Base-by-base conservation (phyloP, 2,888 invertebrate species). In the Pristionchus maxplancki region DNA sequence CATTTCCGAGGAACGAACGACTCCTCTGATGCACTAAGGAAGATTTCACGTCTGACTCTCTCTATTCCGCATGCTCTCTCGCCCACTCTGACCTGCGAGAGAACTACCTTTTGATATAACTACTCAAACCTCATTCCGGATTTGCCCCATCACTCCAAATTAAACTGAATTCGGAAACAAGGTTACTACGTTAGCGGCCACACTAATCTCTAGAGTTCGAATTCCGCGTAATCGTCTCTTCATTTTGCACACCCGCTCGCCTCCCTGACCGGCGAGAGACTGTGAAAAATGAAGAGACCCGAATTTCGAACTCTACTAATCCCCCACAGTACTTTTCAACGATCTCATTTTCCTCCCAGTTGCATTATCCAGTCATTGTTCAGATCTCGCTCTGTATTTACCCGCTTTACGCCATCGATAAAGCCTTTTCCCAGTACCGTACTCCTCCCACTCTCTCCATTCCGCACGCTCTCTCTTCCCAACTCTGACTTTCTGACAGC, bases 1-100 rank as follows among this genome's bases (percentile, higher is more conserved):
- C 44, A 85, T 85, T 11, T 64, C 40, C 28, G 85, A 85, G 20
- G 85, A 85, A 31, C 20, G 85, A 11, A 85, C 85, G 3, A 85
- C 85, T 6, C 85, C 85, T 9, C n/a, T 48, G 13, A 40, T 48
- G 85, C 85, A 62, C 13, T 64, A 40, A 85, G n/a, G 20, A 24
- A 53, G 1, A 24, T 58, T n/a, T 58, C n/a, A 24, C n/a, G 24
- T 58, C 58, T 58, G 58, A 58, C n/a, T 58, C n/a, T 58, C n/a
- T 17, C 3, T 9, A 24, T 58, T 58, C 20, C 11, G 6, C 58
- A 58, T 24, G 2, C 58, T 58, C 5, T 6, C 58, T 17, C 44
- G 44, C 44, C 44, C n/a, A 9, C 44, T 44, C 44, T 44, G 44
- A 44, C 44, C 44, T 6, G 44, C 11, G 44, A 44, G 44, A 44